Evolutionary conservation across 2,113 vertebrate genomes (phyloP).

Genomic region (Zapornia atra): DNA sequence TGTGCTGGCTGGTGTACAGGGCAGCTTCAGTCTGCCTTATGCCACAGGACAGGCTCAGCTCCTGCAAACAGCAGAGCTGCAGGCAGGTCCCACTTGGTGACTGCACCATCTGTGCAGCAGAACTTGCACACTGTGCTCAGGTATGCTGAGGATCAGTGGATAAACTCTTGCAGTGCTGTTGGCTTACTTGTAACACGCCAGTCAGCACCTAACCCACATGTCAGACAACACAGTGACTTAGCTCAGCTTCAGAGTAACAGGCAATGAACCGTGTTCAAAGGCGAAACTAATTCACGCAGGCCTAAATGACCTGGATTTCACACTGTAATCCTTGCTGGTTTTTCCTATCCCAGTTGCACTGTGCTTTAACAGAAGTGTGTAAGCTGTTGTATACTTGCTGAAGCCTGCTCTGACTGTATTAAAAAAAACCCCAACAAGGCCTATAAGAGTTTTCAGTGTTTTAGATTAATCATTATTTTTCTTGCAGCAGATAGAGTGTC

Average conservation of each 20-base stretch:
- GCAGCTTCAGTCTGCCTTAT: fast-evolving
- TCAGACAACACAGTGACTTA: background rate
- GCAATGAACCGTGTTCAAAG: fast-evolving
- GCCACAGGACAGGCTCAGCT: background rate
- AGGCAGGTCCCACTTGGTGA: background rate
- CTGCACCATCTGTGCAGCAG: background rate
- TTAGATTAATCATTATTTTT: background rate
- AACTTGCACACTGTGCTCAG: background rate
- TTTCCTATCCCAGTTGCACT: background rate
- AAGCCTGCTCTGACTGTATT: background rate
- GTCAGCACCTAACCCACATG: fast-evolving
- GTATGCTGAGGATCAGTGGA: background rate
- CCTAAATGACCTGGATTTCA: background rate
- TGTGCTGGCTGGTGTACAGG: fast-evolving
- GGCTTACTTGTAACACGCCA: background rate
- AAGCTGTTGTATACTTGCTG: background rate
- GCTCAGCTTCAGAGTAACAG: background rate
- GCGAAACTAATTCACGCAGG: background rate
- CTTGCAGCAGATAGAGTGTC: background rate
- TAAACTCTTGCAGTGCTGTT: background rate
- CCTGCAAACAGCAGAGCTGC: background rate
- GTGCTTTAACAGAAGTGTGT: background rate
- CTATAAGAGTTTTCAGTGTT: background rate
- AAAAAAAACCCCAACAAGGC: background rate
- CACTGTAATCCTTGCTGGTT: background rate